Base-by-base conservation (phyloP, 37 sponge, comb jelly and placozoan genomes). In the Oopsacas minuta region DNA sequence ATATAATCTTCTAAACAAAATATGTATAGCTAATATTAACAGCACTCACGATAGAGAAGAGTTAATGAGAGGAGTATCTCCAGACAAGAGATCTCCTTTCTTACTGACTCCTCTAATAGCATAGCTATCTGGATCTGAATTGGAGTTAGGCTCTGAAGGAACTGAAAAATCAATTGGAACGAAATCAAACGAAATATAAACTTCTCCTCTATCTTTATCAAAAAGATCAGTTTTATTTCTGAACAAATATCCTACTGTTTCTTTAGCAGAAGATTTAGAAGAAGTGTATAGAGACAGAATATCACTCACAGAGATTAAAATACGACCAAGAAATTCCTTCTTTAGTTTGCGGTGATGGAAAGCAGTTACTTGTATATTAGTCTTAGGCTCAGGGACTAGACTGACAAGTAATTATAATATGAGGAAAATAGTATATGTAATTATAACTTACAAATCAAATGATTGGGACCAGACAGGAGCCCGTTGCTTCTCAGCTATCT, bases 381-480 rank as follows among this genome's bases (percentile, higher is more conserved):
- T 12, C 20, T 61, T 3, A 25, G 22, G 75, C 32, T 61, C 75
- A 12, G 75, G 75, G 28, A 61, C 75, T 3, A 61, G 75, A 61
- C 75, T 61, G 30, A 17, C 17, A 17, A 46, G 17, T 22, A 17
- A 22, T 46, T 46, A 17, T 22, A 46, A 12, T 46, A 12, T 46
- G 12, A 12, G 51, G 17, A 46, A 22, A 22, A 46, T 46, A 46
- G 12, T 46, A 46, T 46, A 22, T 46, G 17, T 46, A 17, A 46
- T 46, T n/a, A n/a, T 25, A 12, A 61, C 75, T 61, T 12, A 61
- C 75, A 61, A 61, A 34, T 61, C 75, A 12, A 61, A 61, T 3
- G 75, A 61, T 12, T 61, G 75, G 30, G 75, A 61, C 75, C 75
- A 61, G 75, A 61, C 75, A 12, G 75, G 75, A 3, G 75, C 75